Evolutionary conservation across 53 echinoderm and acorn worm genomes (phyloP).

Genomic region (Astropecten irregularis): DNA sequence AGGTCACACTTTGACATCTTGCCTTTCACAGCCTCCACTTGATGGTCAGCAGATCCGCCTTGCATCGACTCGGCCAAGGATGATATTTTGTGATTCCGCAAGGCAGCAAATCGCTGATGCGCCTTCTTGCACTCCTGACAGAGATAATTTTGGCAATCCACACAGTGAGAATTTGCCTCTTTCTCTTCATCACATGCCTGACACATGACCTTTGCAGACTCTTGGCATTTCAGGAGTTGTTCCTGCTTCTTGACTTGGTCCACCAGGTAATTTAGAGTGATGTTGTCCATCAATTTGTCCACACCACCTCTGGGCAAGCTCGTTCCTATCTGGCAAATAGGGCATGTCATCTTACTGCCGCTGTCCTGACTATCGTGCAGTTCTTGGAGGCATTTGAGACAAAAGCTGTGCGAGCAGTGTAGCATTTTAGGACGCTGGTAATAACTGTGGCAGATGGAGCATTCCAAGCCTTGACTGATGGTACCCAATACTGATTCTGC

Average conservation of each 20-base stretch:
- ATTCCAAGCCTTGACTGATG: constrained; percentile 13
- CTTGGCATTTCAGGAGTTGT: constrained; percentile 15
- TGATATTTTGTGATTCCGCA: constrained; percentile 30
- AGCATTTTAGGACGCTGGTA: constrained; percentile 35
- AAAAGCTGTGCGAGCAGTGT: constrained; percentile 55
- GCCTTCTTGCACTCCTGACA: constrained; percentile 21
- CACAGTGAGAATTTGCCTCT: constrained; percentile 37
- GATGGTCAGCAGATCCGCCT: no score
- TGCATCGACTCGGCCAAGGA: background rate
- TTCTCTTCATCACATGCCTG: constrained; percentile 47
- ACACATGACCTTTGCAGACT: constrained; percentile 35
- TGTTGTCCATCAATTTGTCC: constrained; percentile 9
- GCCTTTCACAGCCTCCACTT: background rate
- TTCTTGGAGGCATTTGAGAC: constrained; percentile 49
- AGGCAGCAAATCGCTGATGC: constrained; percentile 7
- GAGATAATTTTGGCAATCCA: constrained; percentile 8
- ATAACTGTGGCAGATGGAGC: constrained; percentile 35
- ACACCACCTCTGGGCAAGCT: constrained; percentile 21
- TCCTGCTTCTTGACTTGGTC: constrained; percentile 37
- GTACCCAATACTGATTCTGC: background rate
- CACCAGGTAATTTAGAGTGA: constrained; percentile 8
- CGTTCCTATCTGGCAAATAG: constrained; percentile 44
- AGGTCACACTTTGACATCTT: constrained; percentile 23
- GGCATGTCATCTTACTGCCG: constrained; percentile 21
- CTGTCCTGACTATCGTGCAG: background rate